These are phyloP conservation scores for Etheostoma cragini DNA, from an alignment of 2,113 vertebrate genomes.

Conservation along the genomic window DNA sequence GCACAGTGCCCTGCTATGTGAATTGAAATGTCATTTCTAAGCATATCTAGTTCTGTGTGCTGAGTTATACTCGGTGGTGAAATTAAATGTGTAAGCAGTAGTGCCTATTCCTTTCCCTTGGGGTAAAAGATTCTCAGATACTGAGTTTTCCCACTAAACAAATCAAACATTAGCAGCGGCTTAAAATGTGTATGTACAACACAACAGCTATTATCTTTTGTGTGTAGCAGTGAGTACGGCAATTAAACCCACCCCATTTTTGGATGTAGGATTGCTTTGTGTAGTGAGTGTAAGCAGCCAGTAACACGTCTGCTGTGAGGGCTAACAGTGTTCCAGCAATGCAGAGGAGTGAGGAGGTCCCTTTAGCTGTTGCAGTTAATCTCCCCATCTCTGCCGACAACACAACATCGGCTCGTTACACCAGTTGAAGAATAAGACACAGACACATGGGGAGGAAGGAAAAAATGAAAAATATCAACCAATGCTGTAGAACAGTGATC, in stretches of 20 bases:
- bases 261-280: conserved; percentile 19
- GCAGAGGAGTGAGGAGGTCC: conserved; percentile 67
- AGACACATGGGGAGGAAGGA: conserved; percentile 56
- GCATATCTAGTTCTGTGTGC: conserved; percentile 10
- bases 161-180: background rate
- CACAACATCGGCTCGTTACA: conserved; percentile 58
- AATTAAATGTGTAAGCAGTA: conserved; percentile 34
- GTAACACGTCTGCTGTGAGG: conserved; percentile 45
- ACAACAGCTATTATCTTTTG: background rate
- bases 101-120: background rate
- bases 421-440: conserved; percentile 55
- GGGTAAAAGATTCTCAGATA: conserved; percentile 3
- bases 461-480: conserved; percentile 73
- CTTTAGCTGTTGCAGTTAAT: conserved; percentile 53
- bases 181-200: background rate
- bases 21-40: conserved; percentile 31
- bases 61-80: conserved; percentile 10
- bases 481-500: conserved; percentile 66
- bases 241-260: conserved; percentile 1
- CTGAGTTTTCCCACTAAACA: background rate
- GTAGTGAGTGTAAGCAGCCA: conserved; percentile 33
- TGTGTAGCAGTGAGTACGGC: background rate
- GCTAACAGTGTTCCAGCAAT: conserved; percentile 41
- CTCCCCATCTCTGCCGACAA: conserved; percentile 45
- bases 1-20: background rate